These are phyloP conservation scores for Onthophagus taurus DNA, from an alignment of 1,140 invertebrate genomes.

Conservation along the genomic window DNA sequence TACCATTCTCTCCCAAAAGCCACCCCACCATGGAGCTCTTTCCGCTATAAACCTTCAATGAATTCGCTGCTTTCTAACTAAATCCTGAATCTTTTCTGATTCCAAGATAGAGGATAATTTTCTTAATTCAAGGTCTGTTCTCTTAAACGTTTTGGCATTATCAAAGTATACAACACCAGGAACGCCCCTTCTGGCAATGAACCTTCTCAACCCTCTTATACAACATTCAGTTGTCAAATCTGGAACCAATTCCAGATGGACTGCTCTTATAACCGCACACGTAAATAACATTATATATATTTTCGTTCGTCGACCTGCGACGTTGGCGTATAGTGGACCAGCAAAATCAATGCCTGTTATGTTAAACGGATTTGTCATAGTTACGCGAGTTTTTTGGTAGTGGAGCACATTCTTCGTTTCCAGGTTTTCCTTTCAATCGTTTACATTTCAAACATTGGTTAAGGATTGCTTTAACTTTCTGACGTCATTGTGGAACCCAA, in stretches of 20 bases:
- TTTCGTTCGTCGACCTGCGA: constrained; percentile 16
- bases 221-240: constrained; percentile 1
- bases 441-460: constrained; percentile 14
- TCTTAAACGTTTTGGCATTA: too few species aligned
- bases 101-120: too few species aligned
- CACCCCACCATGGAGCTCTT: too few species aligned
- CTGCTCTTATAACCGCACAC: constrained; percentile 8
- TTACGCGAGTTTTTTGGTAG: constrained; percentile 19
- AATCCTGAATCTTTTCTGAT: too few species aligned
- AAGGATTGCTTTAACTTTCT: constrained; percentile 11
- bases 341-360: constrained; percentile 26
- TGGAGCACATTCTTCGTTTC: background rate
- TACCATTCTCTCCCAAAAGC: too few species aligned
- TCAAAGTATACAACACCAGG: constrained; percentile 5
- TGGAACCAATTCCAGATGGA: constrained; percentile 10
- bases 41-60: too few species aligned
- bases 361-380: constrained; percentile 22
- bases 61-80: too few species aligned
- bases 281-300: constrained; percentile 29
- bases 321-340: constrained; percentile 19
- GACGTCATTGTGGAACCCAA: background rate
- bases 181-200: constrained; percentile 4
- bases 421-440: constrained; percentile 6
- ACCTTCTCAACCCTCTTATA: background rate
- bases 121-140: too few species aligned